phyloP scores from a whole-genome alignment of 2,797 vertebrate genomes.

The Pipistrellus pygmaeus region DNA sequence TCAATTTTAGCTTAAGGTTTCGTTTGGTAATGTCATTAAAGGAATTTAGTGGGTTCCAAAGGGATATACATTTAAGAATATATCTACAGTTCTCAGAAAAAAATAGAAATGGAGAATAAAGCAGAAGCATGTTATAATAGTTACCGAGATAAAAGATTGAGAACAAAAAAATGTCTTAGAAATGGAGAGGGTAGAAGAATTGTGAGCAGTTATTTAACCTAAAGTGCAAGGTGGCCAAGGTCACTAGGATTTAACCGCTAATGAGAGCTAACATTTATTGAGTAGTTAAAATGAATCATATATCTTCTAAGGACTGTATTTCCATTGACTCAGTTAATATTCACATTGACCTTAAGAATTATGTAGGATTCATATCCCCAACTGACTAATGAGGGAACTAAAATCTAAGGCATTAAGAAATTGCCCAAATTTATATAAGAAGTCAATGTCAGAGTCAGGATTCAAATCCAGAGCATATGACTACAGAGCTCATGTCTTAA shows the following conservation, averaged over 20 bases:
- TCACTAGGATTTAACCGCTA: background rate
- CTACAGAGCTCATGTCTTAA: background rate
- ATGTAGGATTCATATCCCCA: background rate
- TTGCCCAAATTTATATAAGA: background rate
- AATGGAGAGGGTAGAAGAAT: background rate
- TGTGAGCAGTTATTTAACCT: background rate
- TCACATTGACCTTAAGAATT: constrained; percentile 21
- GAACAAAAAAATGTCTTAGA: background rate
- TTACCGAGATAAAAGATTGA: background rate
- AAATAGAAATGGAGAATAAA: background rate
- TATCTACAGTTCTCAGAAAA: background rate
- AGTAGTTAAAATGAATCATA: background rate
- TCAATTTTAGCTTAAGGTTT: constrained; percentile 3
- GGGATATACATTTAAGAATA: background rate
- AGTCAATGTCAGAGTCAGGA: background rate
- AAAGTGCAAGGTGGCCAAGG: background rate
- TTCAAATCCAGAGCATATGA: background rate
- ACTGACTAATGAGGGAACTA: background rate
- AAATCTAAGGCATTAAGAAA: background rate
- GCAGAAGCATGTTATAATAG: background rate
- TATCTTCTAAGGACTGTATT: background rate
- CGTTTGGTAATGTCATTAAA: background rate
- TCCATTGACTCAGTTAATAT: constrained; percentile 6
- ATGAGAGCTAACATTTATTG: background rate
- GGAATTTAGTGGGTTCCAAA: background rate